Base-by-base conservation (phyloP, 1,140 invertebrate species). In the Drosophila cardini region DNA sequence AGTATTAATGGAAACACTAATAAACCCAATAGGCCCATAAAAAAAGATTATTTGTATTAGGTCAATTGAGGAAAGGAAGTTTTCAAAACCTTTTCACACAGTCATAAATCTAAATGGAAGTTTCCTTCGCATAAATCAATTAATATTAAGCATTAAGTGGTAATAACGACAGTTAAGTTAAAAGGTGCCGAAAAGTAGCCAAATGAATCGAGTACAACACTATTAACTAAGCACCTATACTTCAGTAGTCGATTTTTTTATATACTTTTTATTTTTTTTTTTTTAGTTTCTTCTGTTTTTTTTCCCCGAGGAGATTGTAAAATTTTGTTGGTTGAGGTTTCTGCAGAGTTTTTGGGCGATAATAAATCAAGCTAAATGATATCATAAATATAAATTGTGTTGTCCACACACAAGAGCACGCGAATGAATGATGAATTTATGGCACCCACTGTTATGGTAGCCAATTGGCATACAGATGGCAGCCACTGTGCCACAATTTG, bases 391-490 rank as follows among this genome's bases (percentile, higher is more conserved):
- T 52, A 63, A 70, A 26, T 26, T 55, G 46, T 50, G 62, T 43
- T 52, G 69, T 65, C 53, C 52, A 62, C 75, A 62, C 75, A 63
- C 71, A 26, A 26, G 56, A 36, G 63, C 60, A 70, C 42, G 63
- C 67, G 60, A 76, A 72, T 80, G 61, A 83, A 75, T 90, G 87
- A 90, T 86, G 79, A 86, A 90, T 90, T 90, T 90, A 90, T 83
- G 86, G 70, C 76, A 72, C 70, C 72, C 70, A 56, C 84, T 73
- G 65, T 77, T 57, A 82, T 72, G 16, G 57, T 64, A 70, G 58
- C 45, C 80, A 79, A 68, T 85, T 86, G 76, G 76, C 76, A 55
- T 63, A 55, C 76, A 76, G 72, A 45, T 69, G 65, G 53, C 46
- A 57, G 68, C 42, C 74, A 65, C 76, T 74, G 50, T 69, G 50